A percentile compares a stretch with the other conserved stretches of the same genome.
Evolutionary conservation across 2,888 invertebrate species (phyloP).

Genomic region (Nysson spinosus): DNA sequence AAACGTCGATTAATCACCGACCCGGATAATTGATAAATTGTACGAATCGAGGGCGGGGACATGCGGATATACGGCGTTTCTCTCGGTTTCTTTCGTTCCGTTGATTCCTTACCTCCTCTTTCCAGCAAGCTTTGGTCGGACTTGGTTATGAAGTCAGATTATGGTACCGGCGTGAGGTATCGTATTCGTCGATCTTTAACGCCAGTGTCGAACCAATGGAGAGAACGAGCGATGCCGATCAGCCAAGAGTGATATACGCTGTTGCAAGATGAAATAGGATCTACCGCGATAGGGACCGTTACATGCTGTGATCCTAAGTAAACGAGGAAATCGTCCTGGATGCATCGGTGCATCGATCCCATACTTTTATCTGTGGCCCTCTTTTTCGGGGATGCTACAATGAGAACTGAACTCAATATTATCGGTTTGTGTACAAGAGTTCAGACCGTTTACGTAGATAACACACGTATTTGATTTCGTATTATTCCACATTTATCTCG

Average conservation of each 20-base stretch:
- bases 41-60: conserved; percentile 46
- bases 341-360: conserved; percentile 3
- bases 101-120: conserved; percentile 6
- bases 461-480: too few species aligned
- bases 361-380: background rate
- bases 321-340: conserved; percentile 29
- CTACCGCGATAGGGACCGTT: conserved; percentile 45
- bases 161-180: conserved; percentile 20
- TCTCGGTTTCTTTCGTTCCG: conserved; percentile 9
- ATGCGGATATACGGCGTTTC: conserved; percentile 25
- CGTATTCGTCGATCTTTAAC: conserved; percentile 43
- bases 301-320: conserved; percentile 30
- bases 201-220: conserved; percentile 32
- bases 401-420: too few species aligned
- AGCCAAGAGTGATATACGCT: conserved; percentile 21
- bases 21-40: conserved; percentile 56
- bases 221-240: conserved; percentile 35
- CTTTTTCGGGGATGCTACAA: background rate
- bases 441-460: too few species aligned
- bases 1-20: conserved; percentile 53
- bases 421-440: too few species aligned
- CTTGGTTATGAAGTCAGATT: conserved; percentile 39
- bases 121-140: conserved; percentile 8
- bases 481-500: too few species aligned
- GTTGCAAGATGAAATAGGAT: conserved; percentile 46